phyloP scores from a whole-genome alignment of 2,888 invertebrate genomes.

The Epinotia brunnichana region DNA sequence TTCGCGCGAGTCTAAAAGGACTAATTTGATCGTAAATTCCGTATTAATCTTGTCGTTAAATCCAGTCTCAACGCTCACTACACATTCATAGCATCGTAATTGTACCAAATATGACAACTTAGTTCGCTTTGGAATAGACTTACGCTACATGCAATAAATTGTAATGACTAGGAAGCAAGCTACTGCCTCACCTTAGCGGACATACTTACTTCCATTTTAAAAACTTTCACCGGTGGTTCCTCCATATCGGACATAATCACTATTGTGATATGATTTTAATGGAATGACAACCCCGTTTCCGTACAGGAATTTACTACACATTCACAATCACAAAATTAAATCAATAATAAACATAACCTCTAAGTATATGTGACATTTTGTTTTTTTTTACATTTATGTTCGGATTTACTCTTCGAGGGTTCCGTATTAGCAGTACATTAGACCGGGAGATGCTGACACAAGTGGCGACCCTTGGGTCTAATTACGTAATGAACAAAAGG shows the following conservation, averaged over 20 bases:
- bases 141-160: background rate
- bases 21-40: too few relatives aligned
- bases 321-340: conserved; percentile 19
- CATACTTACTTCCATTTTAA: conserved; percentile 59
- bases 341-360: conserved; percentile 44
- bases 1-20: too few relatives aligned
- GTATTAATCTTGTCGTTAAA: too few relatives aligned
- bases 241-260: conserved; percentile 64
- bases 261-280: conserved; percentile 21
- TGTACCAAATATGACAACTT: background rate
- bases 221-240: conserved; percentile 66
- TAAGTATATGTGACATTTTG: conserved; percentile 1
- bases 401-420: background rate
- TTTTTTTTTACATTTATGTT: conserved; percentile 15
- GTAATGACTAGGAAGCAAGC: background rate
- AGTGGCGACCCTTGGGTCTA: too few relatives aligned
- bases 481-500: too few relatives aligned
- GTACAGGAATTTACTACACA: background rate
- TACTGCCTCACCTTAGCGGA: background rate
- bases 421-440: background rate
- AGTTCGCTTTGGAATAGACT: background rate
- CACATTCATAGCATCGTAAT: background rate
- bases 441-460: too few relatives aligned
- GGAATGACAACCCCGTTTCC: conserved; percentile 20
- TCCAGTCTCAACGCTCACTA: too few relatives aligned